A percentile compares a stretch with the other conserved stretches of the same genome.
Evolutionary conservation across 2,888 invertebrate genomes (phyloP).

Genomic region (Eudemis profundana): DNA sequence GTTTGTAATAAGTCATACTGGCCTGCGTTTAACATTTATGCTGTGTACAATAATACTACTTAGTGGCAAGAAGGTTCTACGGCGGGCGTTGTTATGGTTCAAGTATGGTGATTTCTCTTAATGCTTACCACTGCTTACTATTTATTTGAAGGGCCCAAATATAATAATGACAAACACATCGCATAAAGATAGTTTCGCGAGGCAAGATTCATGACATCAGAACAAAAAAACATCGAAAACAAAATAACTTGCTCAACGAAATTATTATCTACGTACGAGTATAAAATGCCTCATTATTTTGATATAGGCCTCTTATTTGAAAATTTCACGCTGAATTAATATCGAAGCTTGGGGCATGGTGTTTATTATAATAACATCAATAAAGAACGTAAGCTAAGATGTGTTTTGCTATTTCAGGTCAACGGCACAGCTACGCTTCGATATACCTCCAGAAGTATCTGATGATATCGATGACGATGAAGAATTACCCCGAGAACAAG

Average conservation of each 20-base stretch:
- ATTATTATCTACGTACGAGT: neutral
- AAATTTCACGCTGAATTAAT: constrained; percentile 51
- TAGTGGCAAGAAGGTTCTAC: constrained; percentile 44
- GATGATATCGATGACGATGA: constrained; percentile 53
- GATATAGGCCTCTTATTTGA: constrained; percentile 11
- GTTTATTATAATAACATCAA: constrained; percentile 27
- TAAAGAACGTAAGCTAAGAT: constrained; percentile 40
- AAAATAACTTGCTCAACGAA: neutral
- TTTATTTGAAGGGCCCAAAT: neutral
- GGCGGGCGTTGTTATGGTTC: constrained; percentile 61
- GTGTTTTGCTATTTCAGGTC: constrained; percentile 60
- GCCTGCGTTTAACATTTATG: constrained; percentile 22
- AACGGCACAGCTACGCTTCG: constrained; percentile 47
- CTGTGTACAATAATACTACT: constrained; percentile 23
- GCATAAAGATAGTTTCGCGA: neutral
- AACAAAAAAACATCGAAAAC: neutral
- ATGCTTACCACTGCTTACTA: constrained; percentile 61
- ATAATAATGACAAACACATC: constrained; percentile 2
- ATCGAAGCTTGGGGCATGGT: constrained; percentile 53
- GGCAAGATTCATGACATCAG: neutral
- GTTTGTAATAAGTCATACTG: neutral
- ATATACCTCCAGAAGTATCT: constrained; percentile 47
- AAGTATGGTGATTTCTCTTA: constrained; percentile 70
- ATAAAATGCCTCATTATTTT: constrained; percentile 3
- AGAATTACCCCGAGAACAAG: constrained; percentile 58